A percentile compares a stretch with the other conserved stretches of the same genome.
Conservation (phyloP, 2,888 invertebrate genomes). For the Sinelater perroti region DNA sequence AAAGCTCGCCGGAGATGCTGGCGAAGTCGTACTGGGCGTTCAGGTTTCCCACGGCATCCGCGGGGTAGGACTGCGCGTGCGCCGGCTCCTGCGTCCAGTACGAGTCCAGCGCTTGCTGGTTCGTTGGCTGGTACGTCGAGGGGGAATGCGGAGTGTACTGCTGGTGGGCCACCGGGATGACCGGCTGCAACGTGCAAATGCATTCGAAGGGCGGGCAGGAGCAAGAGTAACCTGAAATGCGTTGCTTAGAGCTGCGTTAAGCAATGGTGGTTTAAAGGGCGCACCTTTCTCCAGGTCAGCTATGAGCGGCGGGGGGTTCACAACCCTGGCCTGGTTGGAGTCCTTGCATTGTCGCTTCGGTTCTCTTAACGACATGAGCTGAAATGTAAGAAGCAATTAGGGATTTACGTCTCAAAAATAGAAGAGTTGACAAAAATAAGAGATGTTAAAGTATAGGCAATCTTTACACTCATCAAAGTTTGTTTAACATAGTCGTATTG, state of each 20-base stretch:
- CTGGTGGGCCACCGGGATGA: constrained; percentile 49
- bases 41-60: constrained; percentile 45
- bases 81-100: constrained; percentile 61
- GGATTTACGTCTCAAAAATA: too few species aligned
- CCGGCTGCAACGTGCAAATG: constrained; percentile 66
- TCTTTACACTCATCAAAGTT: too few species aligned
- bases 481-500: too few species aligned
- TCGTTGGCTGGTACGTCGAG: constrained; percentile 49
- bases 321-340: constrained; percentile 47
- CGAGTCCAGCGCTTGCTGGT: constrained; percentile 49
- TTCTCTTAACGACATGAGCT: constrained; percentile 66
- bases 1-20: constrained; percentile 70
- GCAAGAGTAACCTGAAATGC: constrained; percentile 62
- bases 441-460: too few species aligned
- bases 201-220: constrained; percentile 81
- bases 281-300: constrained; percentile 75
- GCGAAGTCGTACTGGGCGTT: constrained; percentile 68
- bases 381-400: too few species aligned
- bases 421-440: too few species aligned
- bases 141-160: constrained; percentile 52
- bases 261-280: constrained; percentile 34
- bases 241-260: constrained; percentile 9
- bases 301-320: constrained; percentile 71
- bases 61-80: constrained; percentile 56
- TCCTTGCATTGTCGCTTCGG: constrained; percentile 65